phyloP scores from a whole-genome alignment of 1,140 invertebrate species.

The Bombus affinis region DNA sequence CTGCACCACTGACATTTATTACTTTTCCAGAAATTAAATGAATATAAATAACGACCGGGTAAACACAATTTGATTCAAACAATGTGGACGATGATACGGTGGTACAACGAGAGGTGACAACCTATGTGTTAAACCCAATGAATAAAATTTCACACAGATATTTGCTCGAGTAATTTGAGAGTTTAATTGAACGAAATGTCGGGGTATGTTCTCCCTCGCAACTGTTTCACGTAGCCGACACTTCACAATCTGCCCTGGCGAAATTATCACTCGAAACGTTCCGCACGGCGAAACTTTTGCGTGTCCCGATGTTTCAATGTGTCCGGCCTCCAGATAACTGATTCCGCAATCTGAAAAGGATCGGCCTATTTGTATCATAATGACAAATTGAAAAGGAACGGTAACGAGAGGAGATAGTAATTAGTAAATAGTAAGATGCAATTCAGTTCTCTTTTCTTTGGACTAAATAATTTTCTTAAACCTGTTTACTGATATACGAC shows the following conservation, averaged over 20 bases:
- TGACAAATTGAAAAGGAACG: no score
- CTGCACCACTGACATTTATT: constrained; percentile 21
- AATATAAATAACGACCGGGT: background rate
- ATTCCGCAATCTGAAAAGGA: no score
- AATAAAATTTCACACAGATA: constrained; percentile 2
- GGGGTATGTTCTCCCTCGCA: background rate
- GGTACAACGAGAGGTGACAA: background rate
- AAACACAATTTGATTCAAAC: constrained; percentile 22
- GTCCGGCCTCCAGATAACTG: no score
- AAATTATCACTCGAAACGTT: background rate
- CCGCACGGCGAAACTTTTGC: background rate
- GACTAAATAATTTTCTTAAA: no score
- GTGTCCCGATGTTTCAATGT: background rate
- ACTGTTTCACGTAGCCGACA: background rate
- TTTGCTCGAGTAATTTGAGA: background rate
- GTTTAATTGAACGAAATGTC: constrained; percentile 7
- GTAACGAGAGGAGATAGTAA: no score
- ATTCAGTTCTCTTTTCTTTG: no score
- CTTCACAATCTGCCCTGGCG: no score
- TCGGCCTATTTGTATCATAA: no score
- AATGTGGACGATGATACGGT: background rate
- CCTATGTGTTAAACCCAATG: background rate
- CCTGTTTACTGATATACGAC: no score
- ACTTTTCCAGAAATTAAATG: constrained; percentile 1
- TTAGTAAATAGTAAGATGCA: no score